These are phyloP conservation scores for Scomber japonicus DNA, from an alignment of 2,113 vertebrate species.

Conservation along the genomic window DNA sequence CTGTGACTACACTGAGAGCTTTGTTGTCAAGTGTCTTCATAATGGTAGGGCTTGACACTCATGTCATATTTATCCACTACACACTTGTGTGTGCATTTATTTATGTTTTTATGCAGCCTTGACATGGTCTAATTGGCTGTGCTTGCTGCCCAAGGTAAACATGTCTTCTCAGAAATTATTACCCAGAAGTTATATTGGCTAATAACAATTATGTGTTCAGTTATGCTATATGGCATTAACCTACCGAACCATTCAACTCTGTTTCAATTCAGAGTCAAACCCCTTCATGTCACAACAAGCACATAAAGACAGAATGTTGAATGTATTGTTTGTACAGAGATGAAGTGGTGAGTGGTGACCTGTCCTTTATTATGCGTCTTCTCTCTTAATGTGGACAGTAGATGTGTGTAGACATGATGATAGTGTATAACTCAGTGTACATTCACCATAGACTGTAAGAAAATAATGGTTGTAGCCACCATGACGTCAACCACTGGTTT, in stretches of 20 bases:
- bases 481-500: too few relatives aligned
- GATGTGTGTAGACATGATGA: too few relatives aligned
- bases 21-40: conserved; percentile 58
- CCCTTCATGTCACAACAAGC: conserved; percentile 5
- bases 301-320: conserved; percentile 13
- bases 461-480: too few relatives aligned
- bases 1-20: conserved; percentile 45
- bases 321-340: neutral
- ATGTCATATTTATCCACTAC: conserved; percentile 49
- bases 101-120: conserved; percentile 40
- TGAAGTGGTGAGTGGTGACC: neutral
- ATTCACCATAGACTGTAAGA: too few relatives aligned
- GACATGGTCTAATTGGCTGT: conserved; percentile 63
- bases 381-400: neutral
- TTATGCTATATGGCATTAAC: conserved; percentile 17
- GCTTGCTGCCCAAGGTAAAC: conserved; percentile 55
- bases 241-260: conserved; percentile 16
- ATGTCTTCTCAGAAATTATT: conserved; percentile 61
- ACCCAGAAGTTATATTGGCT: conserved; percentile 54
- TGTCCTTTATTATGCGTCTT: neutral
- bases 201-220: conserved; percentile 60
- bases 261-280: conserved; percentile 14
- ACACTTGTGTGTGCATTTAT: conserved; percentile 17
- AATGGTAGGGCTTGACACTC: conserved; percentile 54
- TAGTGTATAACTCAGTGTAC: too few relatives aligned